These are phyloP conservation scores for Chelon auratus DNA, from an alignment of 2,797 vertebrate genomes.

Conservation along the genomic window DNA sequence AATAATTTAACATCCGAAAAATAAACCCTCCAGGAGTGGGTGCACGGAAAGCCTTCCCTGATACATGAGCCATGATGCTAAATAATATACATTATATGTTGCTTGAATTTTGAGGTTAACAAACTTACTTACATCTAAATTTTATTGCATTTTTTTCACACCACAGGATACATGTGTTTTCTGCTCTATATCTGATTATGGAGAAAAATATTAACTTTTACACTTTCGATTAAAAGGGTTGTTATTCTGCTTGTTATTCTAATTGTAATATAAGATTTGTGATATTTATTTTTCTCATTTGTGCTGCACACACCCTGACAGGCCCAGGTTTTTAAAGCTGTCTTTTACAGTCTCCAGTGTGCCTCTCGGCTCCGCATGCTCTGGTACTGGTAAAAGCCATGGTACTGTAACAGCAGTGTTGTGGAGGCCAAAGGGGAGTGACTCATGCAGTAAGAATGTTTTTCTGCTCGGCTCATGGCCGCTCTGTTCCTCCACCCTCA, in stretches of 20 bases:
- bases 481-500: conserved; percentile 43
- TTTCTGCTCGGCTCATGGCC: conserved; percentile 49
- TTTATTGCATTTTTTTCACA: no score
- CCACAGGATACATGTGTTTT: no score
- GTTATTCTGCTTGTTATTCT: no score
- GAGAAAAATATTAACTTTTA: not conserved
- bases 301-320: not conserved
- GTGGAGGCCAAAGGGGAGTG: conserved; percentile 52
- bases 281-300: not conserved
- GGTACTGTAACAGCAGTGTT: conserved; percentile 34
- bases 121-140: no score
- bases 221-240: no score
- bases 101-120: no score
- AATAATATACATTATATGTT: no score
- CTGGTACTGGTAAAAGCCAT: conserved; percentile 2
- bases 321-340: not conserved
- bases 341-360: not conserved
- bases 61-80: no score
- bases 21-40: not conserved
- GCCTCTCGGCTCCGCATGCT: conserved; percentile 1
- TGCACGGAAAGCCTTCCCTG: not conserved
- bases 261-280: not conserved
- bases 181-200: no score
- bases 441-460: conserved; percentile 73
- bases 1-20: not conserved